Percentiles rank a stretch among this genome's conserved stretches.
These are phyloP conservation scores for Nicator chloris DNA, from an alignment of 2,113 vertebrate genomes.

Conservation along the genomic window DNA sequence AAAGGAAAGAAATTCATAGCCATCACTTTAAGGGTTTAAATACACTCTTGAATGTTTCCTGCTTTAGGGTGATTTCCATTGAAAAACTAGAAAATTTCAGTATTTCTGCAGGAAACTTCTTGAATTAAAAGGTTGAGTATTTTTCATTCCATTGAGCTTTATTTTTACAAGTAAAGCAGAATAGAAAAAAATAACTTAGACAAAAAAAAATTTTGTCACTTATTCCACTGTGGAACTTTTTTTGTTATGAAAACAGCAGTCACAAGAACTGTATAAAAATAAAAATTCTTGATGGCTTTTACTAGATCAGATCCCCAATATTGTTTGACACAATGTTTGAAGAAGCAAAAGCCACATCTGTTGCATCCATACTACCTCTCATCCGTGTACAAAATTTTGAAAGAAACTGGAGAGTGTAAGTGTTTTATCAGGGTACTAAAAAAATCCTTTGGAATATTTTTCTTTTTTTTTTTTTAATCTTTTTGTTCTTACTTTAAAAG, in stretches of 20 bases:
- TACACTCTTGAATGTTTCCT: not conserved
- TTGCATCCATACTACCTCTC: slow-evolving; percentile 26
- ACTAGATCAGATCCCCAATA: not conserved
- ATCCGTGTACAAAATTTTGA: not conserved
- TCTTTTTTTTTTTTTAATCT: not conserved
- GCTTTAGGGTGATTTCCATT: not conserved
- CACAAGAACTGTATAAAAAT: not conserved
- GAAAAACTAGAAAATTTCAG: not conserved
- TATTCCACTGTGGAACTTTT: not conserved
- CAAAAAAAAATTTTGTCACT: not conserved
- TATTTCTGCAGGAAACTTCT: not conserved
- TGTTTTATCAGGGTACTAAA: not conserved
- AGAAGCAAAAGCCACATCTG: not conserved
- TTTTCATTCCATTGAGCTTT: not conserved
- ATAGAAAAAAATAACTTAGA: not conserved
- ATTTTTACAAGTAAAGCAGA: not conserved
- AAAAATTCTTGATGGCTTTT: not conserved
- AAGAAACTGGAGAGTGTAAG: not conserved
- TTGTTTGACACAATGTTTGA: not conserved
- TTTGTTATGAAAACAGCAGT: not conserved
- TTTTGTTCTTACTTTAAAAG: not conserved
- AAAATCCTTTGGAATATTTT: not conserved
- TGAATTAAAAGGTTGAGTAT: not conserved
- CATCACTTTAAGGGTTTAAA: not conserved
- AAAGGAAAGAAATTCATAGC: not conserved